Evolutionary conservation across 2,888 invertebrate species (phyloP).

Genomic region (Hirtodrosophila trivittata): DNA sequence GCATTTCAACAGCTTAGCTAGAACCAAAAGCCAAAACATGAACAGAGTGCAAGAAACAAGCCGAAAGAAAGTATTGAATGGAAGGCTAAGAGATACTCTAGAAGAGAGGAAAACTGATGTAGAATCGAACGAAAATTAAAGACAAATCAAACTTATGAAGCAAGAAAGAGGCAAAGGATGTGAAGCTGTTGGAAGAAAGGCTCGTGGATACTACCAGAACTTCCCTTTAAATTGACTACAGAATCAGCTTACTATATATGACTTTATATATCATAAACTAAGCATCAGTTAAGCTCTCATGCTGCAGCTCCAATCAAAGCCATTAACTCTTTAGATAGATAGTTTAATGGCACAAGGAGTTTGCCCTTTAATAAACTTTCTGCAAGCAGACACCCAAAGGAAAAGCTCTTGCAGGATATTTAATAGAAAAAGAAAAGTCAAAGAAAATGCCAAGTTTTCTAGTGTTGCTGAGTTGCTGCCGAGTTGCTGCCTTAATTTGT

Average conservation of each 20-base stretch:
- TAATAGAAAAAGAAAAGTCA: slow-evolving; percentile 14
- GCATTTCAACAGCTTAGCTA: slow-evolving; percentile 62
- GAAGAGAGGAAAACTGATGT: not conserved
- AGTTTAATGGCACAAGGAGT: not conserved
- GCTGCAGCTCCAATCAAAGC: no score
- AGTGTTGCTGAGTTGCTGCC: slow-evolving; percentile 13
- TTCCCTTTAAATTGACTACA: no score
- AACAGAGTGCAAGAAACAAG: slow-evolving; percentile 31
- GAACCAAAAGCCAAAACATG: slow-evolving; percentile 52
- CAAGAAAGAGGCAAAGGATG: no score
- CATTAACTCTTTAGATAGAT: no score
- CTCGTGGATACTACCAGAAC: no score
- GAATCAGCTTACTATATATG: no score
- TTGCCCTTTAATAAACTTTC: no score
- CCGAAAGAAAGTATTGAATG: not conserved
- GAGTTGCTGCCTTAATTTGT: slow-evolving; percentile 56
- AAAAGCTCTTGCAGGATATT: slow-evolving; percentile 13
- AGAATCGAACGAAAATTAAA: slow-evolving; percentile 6
- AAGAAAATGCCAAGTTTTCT: slow-evolving; percentile 46
- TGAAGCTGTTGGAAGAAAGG: no score
- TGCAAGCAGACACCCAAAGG: not conserved
- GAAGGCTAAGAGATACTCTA: slow-evolving; percentile 9
- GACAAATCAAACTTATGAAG: no score
- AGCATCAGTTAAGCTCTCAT: no score
- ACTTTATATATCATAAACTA: no score